Percentiles rank a stretch among this genome's conserved stretches.
These are phyloP conservation scores for Agelaius phoeniceus DNA, from an alignment of 2,113 vertebrate genomes.

Conservation along the genomic window DNA sequence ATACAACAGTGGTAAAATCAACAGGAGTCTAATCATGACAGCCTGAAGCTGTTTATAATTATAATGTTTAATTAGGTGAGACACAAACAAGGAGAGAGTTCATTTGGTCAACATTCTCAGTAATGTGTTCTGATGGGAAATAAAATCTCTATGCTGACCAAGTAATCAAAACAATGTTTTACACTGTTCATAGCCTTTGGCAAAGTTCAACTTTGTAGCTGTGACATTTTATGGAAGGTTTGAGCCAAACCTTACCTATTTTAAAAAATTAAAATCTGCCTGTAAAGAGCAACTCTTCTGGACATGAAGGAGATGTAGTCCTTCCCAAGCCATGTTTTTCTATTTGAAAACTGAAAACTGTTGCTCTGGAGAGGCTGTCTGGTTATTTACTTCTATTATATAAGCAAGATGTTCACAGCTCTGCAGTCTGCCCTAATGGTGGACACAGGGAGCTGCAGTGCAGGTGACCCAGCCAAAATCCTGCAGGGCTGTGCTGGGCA, in stretches of 20 bases:
- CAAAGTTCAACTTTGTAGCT: not conserved
- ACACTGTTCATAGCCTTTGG: not conserved
- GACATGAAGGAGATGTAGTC: not conserved
- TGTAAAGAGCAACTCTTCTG: not conserved
- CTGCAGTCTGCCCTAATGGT: not conserved
- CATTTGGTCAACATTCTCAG: not conserved
- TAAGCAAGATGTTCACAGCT: not conserved
- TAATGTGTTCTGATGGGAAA: not conserved
- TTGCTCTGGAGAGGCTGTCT: not conserved
- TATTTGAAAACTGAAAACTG: not conserved
- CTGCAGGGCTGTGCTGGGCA: too few species aligned
- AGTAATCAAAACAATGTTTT: not conserved
- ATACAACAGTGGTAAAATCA: not conserved
- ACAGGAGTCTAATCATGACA: conserved; percentile 29
- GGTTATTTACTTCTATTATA: not conserved
- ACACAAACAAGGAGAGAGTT: conserved; percentile 22
- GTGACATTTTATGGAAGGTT: not conserved
- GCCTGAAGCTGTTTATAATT: conserved; percentile 31
- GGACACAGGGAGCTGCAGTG: not conserved
- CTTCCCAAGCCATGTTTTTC: not conserved
- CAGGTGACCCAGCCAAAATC: not conserved
- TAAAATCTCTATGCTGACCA: not conserved
- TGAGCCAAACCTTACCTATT: not conserved
- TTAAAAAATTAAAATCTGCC: not conserved
- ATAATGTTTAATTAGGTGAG: conserved; percentile 27